Conservation (phyloP, 2,113 vertebrate species). For the Bos javanicus region DNA sequence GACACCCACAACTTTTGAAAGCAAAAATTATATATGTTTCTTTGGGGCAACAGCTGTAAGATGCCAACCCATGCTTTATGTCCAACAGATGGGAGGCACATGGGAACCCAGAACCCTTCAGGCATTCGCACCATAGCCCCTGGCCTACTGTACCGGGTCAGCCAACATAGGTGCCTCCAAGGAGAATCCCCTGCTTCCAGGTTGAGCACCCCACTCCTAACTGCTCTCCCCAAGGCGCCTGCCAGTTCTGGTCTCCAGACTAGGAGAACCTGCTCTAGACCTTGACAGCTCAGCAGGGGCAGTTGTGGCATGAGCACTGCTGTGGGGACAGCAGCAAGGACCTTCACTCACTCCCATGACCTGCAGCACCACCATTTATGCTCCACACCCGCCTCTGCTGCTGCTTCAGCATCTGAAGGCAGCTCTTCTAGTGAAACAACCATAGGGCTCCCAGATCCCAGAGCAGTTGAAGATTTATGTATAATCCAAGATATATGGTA, state of each 20-base stretch:
- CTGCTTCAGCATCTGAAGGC: neutral
- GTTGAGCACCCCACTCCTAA: neutral
- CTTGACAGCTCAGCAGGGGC: neutral
- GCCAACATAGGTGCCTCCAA: too few species aligned
- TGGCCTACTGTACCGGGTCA: neutral
- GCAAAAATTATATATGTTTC: neutral
- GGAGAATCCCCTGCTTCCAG: neutral
- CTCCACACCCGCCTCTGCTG: rapidly evolving
- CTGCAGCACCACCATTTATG: rapidly evolving
- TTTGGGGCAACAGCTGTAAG: neutral
- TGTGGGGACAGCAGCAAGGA: too few species aligned
- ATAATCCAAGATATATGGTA: neutral
- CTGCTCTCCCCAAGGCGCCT: rapidly evolving
- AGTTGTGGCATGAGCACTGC: too few species aligned
- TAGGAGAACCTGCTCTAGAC: neutral
- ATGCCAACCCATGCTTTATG: neutral
- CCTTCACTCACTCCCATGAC: neutral
- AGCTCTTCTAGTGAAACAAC: neutral
- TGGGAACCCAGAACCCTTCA: rapidly evolving
- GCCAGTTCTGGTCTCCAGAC: neutral
- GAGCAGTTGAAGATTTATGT: neutral
- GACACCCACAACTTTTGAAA: neutral
- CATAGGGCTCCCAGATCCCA: rapidly evolving
- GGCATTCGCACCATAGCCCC: neutral
- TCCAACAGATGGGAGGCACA: neutral